These are phyloP conservation scores for Sylvia atricapilla DNA, from an alignment of 2,113 vertebrate species.

Conservation along the genomic window DNA sequence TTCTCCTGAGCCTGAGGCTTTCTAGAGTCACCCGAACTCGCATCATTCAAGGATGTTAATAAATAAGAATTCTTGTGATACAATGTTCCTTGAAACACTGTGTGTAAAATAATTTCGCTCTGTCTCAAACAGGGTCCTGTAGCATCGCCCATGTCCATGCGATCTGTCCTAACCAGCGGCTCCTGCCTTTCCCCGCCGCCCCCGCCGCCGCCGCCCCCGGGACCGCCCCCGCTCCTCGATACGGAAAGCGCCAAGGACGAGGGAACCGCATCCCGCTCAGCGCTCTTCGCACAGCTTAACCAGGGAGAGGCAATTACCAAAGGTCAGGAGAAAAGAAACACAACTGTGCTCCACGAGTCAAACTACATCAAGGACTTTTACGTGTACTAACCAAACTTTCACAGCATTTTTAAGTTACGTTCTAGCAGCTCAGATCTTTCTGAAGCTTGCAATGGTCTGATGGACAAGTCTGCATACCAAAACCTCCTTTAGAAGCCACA, in stretches of 20 bases:
- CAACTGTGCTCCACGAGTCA: not conserved
- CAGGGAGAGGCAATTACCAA: conserved; percentile 91
- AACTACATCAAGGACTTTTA: not conserved
- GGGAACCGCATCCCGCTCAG: conserved; percentile 75
- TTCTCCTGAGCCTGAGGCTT: not conserved
- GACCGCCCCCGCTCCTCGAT: conserved; percentile 79
- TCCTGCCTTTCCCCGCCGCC: conserved; percentile 65
- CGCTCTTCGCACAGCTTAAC: conserved; percentile 92
- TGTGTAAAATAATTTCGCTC: not conserved
- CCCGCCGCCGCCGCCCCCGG: conserved; percentile 77
- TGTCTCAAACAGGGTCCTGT: conserved; percentile 81
- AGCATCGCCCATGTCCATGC: conserved; percentile 71
- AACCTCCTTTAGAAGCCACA: not conserved
- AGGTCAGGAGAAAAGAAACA: conserved; percentile 72
- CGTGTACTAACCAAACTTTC: not conserved
- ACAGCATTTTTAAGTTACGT: not conserved
- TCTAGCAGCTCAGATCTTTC: not conserved
- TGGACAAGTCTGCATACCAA: not conserved
- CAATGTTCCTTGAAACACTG: not conserved
- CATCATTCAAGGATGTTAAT: not conserved
- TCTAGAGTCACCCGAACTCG: not conserved
- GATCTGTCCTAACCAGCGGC: conserved; percentile 50
- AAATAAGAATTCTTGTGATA: not conserved
- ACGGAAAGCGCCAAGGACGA: conserved; percentile 65
- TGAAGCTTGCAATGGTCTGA: not conserved